A percentile compares a stretch with the other conserved stretches of the same genome.
Conservation (phyloP, 2,113 vertebrate species). For the Eidolon helvum region DNA sequence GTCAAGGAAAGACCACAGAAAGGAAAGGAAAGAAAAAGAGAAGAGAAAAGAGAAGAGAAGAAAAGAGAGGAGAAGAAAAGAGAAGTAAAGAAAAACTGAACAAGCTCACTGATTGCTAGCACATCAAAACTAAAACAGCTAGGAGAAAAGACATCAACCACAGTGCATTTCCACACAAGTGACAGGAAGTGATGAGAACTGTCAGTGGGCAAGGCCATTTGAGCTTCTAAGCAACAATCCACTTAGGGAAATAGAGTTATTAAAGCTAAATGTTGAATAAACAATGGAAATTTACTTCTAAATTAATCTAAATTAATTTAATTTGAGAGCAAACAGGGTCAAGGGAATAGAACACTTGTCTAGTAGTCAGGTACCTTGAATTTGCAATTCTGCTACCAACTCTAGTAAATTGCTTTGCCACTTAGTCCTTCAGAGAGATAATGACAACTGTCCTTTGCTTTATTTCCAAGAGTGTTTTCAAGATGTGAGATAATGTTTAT, state of each 20-base stretch:
- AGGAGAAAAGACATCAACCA: neutral
- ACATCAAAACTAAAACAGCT: neutral
- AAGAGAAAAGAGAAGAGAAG: too few relatives aligned
- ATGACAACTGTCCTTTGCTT: neutral
- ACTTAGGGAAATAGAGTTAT: neutral
- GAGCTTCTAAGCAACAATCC: neutral
- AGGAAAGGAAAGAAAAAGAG: neutral
- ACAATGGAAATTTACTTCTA: conserved; percentile 41
- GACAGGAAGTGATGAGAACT: neutral
- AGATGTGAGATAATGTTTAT: neutral
- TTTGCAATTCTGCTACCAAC: neutral
- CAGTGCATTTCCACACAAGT: neutral
- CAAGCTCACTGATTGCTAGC: neutral
- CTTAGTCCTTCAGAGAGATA: conserved; percentile 2
- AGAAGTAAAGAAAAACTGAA: neutral
- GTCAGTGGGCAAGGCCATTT: neutral
- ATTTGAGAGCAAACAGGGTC: neutral
- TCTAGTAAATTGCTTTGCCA: neutral
- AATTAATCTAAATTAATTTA: conserved; percentile 43
- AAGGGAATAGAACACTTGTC: neutral
- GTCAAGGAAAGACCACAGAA: neutral
- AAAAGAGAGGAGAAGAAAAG: neutral
- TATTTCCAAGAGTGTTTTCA: neutral
- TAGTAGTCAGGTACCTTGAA: neutral
- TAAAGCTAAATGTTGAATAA: conserved; percentile 23